Percentiles rank a stretch among this genome's conserved stretches.
Evolutionary conservation across 2,113 vertebrate genomes (phyloP).

Genomic region (Pseudonaja textilis): DNA sequence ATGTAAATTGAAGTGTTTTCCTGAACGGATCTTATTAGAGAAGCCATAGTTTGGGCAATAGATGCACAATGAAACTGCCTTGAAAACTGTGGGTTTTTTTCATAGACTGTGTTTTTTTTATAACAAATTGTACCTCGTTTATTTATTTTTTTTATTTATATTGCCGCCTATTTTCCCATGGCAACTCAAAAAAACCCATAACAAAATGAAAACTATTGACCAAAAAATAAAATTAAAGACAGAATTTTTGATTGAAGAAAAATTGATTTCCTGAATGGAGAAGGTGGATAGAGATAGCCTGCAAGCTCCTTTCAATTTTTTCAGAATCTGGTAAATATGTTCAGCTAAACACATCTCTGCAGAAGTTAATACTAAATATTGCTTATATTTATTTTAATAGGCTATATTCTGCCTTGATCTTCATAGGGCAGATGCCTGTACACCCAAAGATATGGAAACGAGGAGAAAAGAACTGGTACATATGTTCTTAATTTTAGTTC

Average conservation of each 20-base stretch:
- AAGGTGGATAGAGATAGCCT: neutral
- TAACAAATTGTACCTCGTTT: neutral
- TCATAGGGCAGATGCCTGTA: neutral
- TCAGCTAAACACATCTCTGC: neutral
- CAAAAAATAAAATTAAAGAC: neutral
- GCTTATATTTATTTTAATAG: neutral
- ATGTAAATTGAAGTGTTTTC: neutral
- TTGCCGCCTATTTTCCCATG: no score
- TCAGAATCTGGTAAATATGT: neutral
- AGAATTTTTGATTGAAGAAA: neutral
- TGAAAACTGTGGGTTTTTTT: neutral
- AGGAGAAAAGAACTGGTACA: neutral
- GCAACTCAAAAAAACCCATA: neutral
- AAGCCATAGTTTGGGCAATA: neutral
- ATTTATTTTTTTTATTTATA: no score
- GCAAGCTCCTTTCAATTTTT: neutral
- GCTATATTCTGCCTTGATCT: neutral
- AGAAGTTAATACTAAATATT: neutral
- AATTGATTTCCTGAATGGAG: neutral
- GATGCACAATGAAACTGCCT: neutral
- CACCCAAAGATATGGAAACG: neutral
- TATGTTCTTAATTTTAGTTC: neutral
- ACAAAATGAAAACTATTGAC: neutral
- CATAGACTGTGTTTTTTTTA: neutral
- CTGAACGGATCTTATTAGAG: neutral